These are phyloP conservation scores for Leptopterna dolabrata DNA, from an alignment of 2,888 invertebrate species.

Conservation along the genomic window DNA sequence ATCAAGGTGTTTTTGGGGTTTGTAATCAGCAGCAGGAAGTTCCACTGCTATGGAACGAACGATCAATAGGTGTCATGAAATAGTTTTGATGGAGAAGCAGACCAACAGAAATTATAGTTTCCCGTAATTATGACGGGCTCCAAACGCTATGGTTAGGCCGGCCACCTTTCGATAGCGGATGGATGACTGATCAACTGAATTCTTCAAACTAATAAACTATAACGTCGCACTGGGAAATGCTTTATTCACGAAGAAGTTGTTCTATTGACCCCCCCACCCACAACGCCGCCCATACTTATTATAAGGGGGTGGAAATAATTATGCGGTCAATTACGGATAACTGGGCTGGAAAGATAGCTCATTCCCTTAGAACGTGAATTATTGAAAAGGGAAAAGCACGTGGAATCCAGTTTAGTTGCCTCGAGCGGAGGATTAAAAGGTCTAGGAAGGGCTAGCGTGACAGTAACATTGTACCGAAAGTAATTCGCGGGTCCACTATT, in stretches of 20 bases:
- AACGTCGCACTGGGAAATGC: too few relatives aligned
- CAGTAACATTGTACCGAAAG: not conserved
- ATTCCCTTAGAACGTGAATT: not conserved
- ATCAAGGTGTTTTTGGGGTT: too few relatives aligned
- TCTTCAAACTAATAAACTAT: not conserved
- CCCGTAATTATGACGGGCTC: too few relatives aligned
- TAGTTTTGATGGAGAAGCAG: too few relatives aligned
- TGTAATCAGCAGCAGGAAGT: too few relatives aligned
- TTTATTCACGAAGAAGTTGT: too few relatives aligned
- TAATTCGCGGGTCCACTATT: too few relatives aligned
- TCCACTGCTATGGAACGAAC: too few relatives aligned
- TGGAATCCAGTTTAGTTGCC: not conserved
- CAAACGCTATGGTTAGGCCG: too few relatives aligned
- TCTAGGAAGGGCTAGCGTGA: not conserved
- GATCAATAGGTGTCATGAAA: too few relatives aligned
- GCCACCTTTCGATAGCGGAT: too few relatives aligned
- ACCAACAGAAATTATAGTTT: too few relatives aligned
- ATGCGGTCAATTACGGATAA: not conserved
- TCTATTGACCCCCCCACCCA: not conserved
- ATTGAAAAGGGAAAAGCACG: not conserved
- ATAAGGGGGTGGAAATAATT: not conserved
- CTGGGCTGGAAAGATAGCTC: not conserved
- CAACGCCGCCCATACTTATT: not conserved
- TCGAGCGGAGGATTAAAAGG: not conserved
- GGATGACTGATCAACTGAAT: not conserved